Base-by-base conservation (phyloP, 2,888 invertebrate genomes). In the Nesidiocoris tenuis region DNA sequence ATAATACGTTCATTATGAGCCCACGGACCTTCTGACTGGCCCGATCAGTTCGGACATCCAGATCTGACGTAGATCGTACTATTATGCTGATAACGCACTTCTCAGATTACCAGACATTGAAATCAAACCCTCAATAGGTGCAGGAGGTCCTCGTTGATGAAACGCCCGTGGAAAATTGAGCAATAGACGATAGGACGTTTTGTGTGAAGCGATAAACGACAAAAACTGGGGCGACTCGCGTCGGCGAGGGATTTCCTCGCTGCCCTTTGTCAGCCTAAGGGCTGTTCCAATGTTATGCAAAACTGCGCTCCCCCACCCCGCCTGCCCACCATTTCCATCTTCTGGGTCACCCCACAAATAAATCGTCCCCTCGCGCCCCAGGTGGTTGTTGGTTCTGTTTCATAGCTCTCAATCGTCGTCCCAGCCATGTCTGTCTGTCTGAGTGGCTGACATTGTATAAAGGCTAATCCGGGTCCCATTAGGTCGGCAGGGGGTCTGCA, bases 391-490 rank as follows among this genome's bases (percentile, higher is more conserved):
- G 39, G 39, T 39, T 39, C 5, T 39, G 12, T 39, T 39, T 12
- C 39, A 39, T 39, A 39, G 39, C 39, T 39, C 39, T 39, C 39
- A 39, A 39, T 39, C 39, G 39, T 39, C 39, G 39, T 39, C 39
- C 5, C 39, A 39, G 39, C 5, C 39, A 39, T 39, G 39, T 39
- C 39, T 39, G 39, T 39, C 39, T 12, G 39, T 39, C 39, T 7
- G 39, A 39, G 39, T 12, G 3, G 3, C 39, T 39, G 12, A 39
- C 39, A 39, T 39, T 39, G 39, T 39, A 12, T 39, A 63, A 54
- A 17, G 25, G 72, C 72, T 72, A 72, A 72, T 72, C 72, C 72
- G 25, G 39, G 61, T 63, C 72, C 61, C 63, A 72, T 72, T 72
- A 72, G 23, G n/a, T 39, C 61, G 19, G 21, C 39, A 22, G 63